Evolutionary conservation across 2,113 vertebrate species (phyloP), one percentile per base, ranked within the genome.

Genomic region (Todiramphus saurophagus): DNA sequence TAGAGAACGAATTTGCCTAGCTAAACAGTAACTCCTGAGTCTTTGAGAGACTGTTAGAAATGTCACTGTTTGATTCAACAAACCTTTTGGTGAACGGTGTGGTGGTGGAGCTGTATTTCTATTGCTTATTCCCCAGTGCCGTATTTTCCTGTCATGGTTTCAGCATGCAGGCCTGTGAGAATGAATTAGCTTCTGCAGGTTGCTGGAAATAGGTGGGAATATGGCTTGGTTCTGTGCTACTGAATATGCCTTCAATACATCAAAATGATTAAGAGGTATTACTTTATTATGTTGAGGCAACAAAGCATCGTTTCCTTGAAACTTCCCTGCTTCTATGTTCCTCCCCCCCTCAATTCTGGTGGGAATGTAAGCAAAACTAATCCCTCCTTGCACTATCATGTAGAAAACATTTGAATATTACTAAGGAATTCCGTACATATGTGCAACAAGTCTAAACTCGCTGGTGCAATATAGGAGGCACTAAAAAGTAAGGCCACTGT

Each of bases 261-360:
- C 64, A 73, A n/a, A 84, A 74, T 75, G 27, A 78, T 81, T 60
- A 66, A 74, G 64, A 58, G 63, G 19, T 81, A 35, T 43, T 89
- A 30, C n/a, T 87, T 91, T 37, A 39, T 86, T 53, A 73, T 0
- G 1, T 33, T 56, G 58, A 74, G 68, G 68, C 33, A 87, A 46
- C 43, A 89, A 83, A 66, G 15, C 33, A 33, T 33, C 1, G 33
- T 69, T 80, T 81, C 4, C 20, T 58, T 69, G 73, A 51, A 89
- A 91, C 37, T 86, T 73, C 46, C 7, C 11, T 56, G 28, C 35
- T 87, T 74, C 21, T 91, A 1, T 73, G 39, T 15, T 7, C 2
- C 14, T 9, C 4, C 11, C 6, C 5, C 5, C 75, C 76, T 18
- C n/a, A 84, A 0, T 66, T 84, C 33, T 23, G 0, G 0, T 46